Conservation (phyloP, 2,888 invertebrate genomes). For the Tipula confusa region DNA sequence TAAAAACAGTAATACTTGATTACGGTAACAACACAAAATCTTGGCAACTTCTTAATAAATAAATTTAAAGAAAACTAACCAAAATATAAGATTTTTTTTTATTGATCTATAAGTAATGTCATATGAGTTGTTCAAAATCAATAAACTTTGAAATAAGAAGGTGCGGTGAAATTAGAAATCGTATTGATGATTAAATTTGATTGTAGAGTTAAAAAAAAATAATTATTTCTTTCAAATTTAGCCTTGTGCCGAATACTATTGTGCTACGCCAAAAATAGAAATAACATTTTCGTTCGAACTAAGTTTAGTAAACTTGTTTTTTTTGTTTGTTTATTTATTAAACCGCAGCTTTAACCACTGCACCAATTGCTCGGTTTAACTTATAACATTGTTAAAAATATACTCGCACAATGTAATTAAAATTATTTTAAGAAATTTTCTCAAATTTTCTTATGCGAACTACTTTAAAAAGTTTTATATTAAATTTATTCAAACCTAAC, state of each 20-base stretch:
- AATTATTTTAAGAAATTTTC: neutral
- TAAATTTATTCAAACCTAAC: neutral
- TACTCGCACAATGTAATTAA: conserved; percentile 14
- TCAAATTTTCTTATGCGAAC: neutral
- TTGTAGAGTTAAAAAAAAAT: neutral
- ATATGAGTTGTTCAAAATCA: neutral
- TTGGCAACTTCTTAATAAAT: too few relatives aligned
- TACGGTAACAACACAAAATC: too few relatives aligned
- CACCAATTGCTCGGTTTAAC: too few relatives aligned
- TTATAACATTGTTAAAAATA: neutral
- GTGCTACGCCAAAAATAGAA: too few relatives aligned
- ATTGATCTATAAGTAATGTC: neutral
- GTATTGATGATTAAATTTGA: neutral
- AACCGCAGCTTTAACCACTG: too few relatives aligned
- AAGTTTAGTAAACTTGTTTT: neutral
- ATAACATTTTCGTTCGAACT: too few relatives aligned
- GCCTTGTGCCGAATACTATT: too few relatives aligned
- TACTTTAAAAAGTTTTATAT: neutral
- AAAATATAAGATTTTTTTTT: too few relatives aligned
- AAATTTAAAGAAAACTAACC: too few relatives aligned
- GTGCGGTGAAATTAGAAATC: neutral
- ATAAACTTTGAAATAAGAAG: neutral
- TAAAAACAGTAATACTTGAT: too few relatives aligned
- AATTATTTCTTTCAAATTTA: too few relatives aligned
- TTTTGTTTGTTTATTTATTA: too few relatives aligned